Percentiles rank a stretch among this genome's conserved stretches.
phyloP scores from a whole-genome alignment of 2,797 vertebrate species.

The Phataginus tetradactyla region DNA sequence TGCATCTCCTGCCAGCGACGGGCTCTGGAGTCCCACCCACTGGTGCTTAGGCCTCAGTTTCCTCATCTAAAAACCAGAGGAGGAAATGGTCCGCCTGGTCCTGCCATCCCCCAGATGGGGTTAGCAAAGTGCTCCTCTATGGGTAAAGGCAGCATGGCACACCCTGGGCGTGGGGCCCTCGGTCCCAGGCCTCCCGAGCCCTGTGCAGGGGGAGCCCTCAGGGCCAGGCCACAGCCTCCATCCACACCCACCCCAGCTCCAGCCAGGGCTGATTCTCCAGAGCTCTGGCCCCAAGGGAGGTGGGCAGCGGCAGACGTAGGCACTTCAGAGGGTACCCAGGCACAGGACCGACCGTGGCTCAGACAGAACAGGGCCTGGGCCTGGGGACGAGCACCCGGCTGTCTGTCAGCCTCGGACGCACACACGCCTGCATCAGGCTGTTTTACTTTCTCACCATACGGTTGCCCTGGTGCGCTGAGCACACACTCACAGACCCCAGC shows the following conservation, averaged over 20 bases:
- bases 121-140: neutral
- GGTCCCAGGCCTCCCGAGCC: neutral
- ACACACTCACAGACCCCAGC: fast-evolving
- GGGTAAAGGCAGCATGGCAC: neutral
- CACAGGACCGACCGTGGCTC: too few relatives aligned
- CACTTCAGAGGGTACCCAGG: too few relatives aligned
- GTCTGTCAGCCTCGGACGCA: neutral
- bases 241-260: neutral
- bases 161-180: neutral
- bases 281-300: neutral
- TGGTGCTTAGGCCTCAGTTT: neutral
- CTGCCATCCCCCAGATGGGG: fast-evolving
- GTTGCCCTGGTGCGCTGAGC: neutral
- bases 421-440: fast-evolving
- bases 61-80: too few relatives aligned
- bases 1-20: neutral
- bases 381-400: neutral
- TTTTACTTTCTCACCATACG: neutral
- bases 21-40: neutral
- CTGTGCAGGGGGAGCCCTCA: neutral
- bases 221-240: too few relatives aligned
- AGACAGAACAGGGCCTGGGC: neutral
- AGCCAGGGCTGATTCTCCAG: neutral
- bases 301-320: too few relatives aligned
- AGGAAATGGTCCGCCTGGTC: neutral